These are phyloP conservation scores for Lochmaea capreae DNA, from an alignment of 2,888 invertebrate genomes.

Conservation along the genomic window DNA sequence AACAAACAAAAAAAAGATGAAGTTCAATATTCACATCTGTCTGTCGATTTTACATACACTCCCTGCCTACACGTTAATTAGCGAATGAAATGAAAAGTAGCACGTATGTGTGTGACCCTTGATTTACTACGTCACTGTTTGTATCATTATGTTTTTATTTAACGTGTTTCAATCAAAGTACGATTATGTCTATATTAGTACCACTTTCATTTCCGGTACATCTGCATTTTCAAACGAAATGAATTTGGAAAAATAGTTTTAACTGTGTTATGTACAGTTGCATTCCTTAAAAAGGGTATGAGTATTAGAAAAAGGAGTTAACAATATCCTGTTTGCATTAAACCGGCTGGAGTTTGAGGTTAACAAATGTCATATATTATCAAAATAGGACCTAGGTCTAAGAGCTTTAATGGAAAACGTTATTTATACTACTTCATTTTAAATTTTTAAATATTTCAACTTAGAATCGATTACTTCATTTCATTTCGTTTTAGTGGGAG, in stretches of 20 bases:
- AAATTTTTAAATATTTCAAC: too few species aligned
- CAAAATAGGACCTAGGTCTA: too few species aligned
- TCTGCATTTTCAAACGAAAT: neutral
- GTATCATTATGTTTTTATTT: neutral
- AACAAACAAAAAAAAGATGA: conserved; percentile 57
- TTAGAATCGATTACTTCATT: too few species aligned
- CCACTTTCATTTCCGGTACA: neutral
- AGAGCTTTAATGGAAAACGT: too few species aligned
- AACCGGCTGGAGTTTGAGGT: too few species aligned
- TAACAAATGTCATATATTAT: too few species aligned
- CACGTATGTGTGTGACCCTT: neutral
- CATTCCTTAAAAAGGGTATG: too few species aligned
- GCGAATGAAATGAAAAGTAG: conserved; percentile 26
- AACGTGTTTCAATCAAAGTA: neutral
- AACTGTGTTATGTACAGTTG: too few species aligned
- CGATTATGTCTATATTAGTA: neutral
- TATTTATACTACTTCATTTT: too few species aligned
- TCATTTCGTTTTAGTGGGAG: too few species aligned
- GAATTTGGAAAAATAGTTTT: neutral
- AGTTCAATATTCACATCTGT: conserved; percentile 62
- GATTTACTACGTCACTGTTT: neutral
- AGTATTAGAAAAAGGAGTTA: too few species aligned
- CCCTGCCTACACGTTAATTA: conserved; percentile 45
- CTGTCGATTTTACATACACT: conserved; percentile 50
- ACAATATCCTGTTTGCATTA: too few species aligned